Base-by-base conservation (phyloP, 2,888 invertebrate genomes). In the Hartigia nigra region DNA sequence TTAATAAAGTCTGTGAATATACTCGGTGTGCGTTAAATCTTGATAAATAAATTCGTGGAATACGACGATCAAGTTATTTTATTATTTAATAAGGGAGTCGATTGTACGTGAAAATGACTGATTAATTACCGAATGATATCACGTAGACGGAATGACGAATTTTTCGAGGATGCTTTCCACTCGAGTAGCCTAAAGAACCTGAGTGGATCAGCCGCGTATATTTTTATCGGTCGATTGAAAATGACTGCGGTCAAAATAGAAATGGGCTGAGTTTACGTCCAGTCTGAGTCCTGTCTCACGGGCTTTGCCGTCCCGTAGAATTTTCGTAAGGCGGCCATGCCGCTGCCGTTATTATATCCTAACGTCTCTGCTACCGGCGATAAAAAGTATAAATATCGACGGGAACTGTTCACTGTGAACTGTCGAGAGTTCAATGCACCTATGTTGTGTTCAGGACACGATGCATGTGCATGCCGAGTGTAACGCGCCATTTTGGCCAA, bases 371-470 rank as follows among this genome's bases (percentile, higher is more conserved):
- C 72, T 12, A 31, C 72, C 72, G 34, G 75, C 75, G 75, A 75
- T 75, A 75, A 75, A 75, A 36, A 77, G 77, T 75, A 79, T 81
- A 81, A 81, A 83, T 80, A 83, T 83, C 83, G 80, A 77, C 83
- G 80, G 74, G 75, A 78, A 70, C 55, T 55, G 55, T 55, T 55
- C 55, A 2, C 55, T 55, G 23, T 9, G 9, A 23, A 55, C 23
- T 78, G 32, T 75, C 76, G 76, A 72, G 79, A 70, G 83, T 83
- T 83, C 84, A 83, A 81, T 76, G 83, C 77, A 81, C 83, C 79
- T 80, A 74, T 35, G 82, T 78, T 78, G 75, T 70, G 76, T 12
- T 4, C 72, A 31, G 79, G 78, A 75, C 36, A 34, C 75, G 36
- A 5, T 75, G 23, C 34, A 75, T 36, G 75, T n/a, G 36, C 23